These are phyloP conservation scores for Chionomys nivalis DNA, from an alignment of 2,113 vertebrate species.

Conservation along the genomic window DNA sequence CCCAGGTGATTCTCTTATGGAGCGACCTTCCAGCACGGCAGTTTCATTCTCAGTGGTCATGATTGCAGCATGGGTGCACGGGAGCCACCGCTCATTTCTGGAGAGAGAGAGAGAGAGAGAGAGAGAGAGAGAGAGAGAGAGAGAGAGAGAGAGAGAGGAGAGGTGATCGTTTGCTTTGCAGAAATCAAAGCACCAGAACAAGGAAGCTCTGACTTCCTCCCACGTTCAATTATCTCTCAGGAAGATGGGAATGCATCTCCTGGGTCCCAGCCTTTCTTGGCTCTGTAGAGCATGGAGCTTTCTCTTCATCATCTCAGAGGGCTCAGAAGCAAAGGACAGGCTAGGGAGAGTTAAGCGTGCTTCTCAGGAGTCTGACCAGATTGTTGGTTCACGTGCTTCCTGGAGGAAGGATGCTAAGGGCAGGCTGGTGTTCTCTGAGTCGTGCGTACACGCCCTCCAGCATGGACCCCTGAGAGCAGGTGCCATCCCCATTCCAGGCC, in stretches of 20 bases:
- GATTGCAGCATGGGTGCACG: accelerated
- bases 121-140: background rate
- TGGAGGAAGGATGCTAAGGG: accelerated
- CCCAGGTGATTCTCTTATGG: accelerated
- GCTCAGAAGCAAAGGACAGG: accelerated
- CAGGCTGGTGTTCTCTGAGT: background rate
- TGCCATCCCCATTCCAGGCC: background rate
- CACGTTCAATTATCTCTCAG: background rate
- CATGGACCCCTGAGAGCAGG: accelerated
- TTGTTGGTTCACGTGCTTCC: accelerated
- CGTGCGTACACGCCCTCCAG: accelerated
- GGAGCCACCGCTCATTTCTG: accelerated
- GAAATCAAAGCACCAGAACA: background rate
- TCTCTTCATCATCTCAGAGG: background rate
- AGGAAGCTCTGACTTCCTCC: background rate
- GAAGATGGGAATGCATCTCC: accelerated
- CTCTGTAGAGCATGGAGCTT: accelerated
- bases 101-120: background rate
- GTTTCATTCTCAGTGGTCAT: background rate
- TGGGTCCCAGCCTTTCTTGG: accelerated
- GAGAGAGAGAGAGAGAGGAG: no score
- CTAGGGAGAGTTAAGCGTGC: accelerated
- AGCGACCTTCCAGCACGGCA: background rate
- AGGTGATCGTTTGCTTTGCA: accelerated
- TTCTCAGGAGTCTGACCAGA: accelerated